Percentiles rank a stretch among this genome's conserved stretches.
Conservation (phyloP, 2,113 vertebrate genomes). For the Megalops atlanticus region DNA sequence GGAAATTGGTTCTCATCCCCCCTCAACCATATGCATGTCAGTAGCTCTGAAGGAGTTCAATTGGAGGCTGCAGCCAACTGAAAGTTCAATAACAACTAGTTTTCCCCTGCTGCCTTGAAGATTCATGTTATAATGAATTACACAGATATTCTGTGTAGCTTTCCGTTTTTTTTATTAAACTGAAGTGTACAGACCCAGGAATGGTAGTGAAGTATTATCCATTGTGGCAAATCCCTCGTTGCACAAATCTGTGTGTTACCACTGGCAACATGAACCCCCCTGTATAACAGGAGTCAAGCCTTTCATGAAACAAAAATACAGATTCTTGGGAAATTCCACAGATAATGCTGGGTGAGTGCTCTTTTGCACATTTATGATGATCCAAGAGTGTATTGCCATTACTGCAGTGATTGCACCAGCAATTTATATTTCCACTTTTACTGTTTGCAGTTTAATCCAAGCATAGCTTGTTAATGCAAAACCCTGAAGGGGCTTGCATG, state of each 20-base stretch:
- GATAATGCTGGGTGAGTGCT: neutral
- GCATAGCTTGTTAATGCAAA: conserved; percentile 23
- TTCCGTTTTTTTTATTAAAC: neutral
- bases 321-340: neutral
- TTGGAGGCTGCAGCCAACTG: too few relatives aligned
- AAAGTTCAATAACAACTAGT: neutral
- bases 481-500: neutral
- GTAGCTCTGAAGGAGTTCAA: neutral
- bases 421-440: conserved; percentile 4
- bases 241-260: neutral
- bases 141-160: too few relatives aligned
- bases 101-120: neutral
- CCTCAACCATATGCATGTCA: neutral
- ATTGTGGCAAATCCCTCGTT: neutral
- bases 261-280: neutral
- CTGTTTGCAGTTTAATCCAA: conserved; percentile 16
- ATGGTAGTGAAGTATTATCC: neutral
- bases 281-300: neutral
- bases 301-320: neutral
- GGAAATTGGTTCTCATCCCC: neutral
- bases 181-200: neutral
- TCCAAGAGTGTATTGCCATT: neutral
- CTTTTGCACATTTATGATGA: neutral
- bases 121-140: neutral
- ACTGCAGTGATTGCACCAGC: neutral